Evolutionary conservation across 2,797 vertebrate species (phyloP), one percentile per base, ranked within the genome.

Genomic region (Gephyroberyx darwinii): DNA sequence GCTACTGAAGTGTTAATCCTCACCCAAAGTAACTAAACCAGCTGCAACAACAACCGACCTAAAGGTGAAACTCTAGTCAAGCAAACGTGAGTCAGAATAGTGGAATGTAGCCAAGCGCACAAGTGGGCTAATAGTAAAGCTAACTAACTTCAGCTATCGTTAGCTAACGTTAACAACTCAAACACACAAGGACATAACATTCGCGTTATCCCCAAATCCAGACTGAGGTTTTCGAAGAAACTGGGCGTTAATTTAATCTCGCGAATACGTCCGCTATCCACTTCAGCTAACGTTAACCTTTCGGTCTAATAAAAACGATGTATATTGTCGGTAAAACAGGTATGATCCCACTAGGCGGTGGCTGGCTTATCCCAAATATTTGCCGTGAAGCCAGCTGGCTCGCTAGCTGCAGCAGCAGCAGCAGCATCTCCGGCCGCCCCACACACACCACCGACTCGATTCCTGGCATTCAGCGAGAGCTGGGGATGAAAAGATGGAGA

Each of bases 341-440:
- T 20, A 71, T 31, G 55, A 57, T 74, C 51, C 81, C 76, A 31
- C 60, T 16, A 74, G 73, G 74, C 65, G 75, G 69, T 51, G 80
- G 56, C 57, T 65, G 71, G 51, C 31, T 61, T 26, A 48, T 86
- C 82, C 85, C 70, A 80, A 53, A 81, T 74, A 78, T 84, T 20
- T 80, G 84, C 80, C 61, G 66, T 30, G 66, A 77, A 80, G 69
- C 78, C 85, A 80, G 88, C 85, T 73, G 80, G 74, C 31, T 86
- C 69, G 62, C 58, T 67, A 37, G 77, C 78, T 66, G 77, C 75
- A 1, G 85, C 79, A 5, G 76, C 75, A 9, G 79, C 85, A 68
- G 58, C 83, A 82, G 61, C 78, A 75, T 83, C 83, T 76, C 85
- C 86, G 69, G 64, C 66, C 78, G 79, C 80, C 78, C 86, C 85